These are phyloP conservation scores for Subanguina moxae DNA, from an alignment of 1,140 invertebrate genomes.

Conservation along the genomic window DNA sequence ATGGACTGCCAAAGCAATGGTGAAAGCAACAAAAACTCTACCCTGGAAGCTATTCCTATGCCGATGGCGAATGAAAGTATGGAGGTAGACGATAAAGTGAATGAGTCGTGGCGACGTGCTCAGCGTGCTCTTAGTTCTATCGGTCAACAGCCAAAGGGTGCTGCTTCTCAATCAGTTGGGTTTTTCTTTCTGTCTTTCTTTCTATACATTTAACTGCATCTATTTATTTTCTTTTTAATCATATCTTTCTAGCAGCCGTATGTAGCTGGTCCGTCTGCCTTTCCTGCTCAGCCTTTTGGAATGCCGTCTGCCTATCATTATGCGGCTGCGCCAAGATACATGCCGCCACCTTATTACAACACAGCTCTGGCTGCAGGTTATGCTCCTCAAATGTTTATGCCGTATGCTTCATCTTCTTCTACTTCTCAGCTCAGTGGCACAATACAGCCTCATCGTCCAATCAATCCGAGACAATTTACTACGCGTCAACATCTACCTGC, in stretches of 20 bases:
- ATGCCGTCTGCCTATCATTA: not conserved
- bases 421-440: not conserved
- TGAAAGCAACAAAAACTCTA: too few species aligned
- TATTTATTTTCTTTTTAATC: not conserved
- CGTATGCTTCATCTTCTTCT: not conserved
- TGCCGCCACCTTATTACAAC: not conserved
- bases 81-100: not conserved
- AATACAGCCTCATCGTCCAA: not conserved
- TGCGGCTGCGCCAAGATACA: not conserved
- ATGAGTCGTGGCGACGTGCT: constrained; percentile 9
- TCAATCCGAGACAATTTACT: not conserved
- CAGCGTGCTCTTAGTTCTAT: constrained; percentile 7
- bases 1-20: too few species aligned
- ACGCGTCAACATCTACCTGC: not conserved
- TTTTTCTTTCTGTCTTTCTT: too few species aligned
- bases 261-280: not conserved
- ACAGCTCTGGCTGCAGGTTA: not conserved
- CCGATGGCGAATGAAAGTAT: not conserved
- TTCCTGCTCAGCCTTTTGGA: not conserved
- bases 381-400: constrained; percentile 1
- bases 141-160: not conserved
- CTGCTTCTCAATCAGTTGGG: not conserved
- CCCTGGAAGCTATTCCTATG: not conserved
- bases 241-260: not conserved
- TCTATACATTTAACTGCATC: not conserved